Evolutionary conservation across 2,888 invertebrate species (phyloP), one percentile per base, ranked within the genome.

Genomic region (Hylaea fasciaria): DNA sequence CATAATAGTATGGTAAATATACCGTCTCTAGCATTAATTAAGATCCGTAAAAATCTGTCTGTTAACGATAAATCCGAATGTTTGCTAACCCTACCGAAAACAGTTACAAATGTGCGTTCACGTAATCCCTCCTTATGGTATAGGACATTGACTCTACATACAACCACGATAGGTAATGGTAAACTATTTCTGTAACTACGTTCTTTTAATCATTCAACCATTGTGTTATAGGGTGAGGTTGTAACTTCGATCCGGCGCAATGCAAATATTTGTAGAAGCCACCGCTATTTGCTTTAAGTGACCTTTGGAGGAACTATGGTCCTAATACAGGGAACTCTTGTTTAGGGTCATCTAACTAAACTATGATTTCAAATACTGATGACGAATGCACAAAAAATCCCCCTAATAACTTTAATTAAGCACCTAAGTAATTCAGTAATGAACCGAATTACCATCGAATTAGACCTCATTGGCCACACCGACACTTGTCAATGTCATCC

Each of bases 401-500:
- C 37, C 37, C 37, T 12, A 37, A 37, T 37, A n/a, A 37, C 12
- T 37, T 37, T 11, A 45, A 13, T 29, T 45, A 51, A 11, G 39
- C 37, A 39, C 41, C 28, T 35, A 46, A n/a, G n/a, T n/a, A n/a
- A 45, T 50, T 46, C 41, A 53, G 49, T 55, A 66, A 66, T 59
- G 45, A 58, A 49, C 46, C 51, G 49, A 64, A 69, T 61, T 50
- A 65, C 28, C 52, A 57, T 51, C 52, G 47, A 69, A 63, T 69
- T 64, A 66, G 58, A 60, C 35, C 57, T 64, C 64, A 58, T 64
- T 57, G 43, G 59, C 43, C 37, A 37, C 54, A 45, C 40, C 40
- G 14, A 57, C 48, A 17, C 50, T 43, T 49, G 44, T 58, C 65
- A 69, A 65, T 70, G 72, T 70, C 72, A 8, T 7, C 46, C 11